Evolutionary conservation across 2,888 invertebrate species (phyloP).

Genomic region (Beris morrisii): DNA sequence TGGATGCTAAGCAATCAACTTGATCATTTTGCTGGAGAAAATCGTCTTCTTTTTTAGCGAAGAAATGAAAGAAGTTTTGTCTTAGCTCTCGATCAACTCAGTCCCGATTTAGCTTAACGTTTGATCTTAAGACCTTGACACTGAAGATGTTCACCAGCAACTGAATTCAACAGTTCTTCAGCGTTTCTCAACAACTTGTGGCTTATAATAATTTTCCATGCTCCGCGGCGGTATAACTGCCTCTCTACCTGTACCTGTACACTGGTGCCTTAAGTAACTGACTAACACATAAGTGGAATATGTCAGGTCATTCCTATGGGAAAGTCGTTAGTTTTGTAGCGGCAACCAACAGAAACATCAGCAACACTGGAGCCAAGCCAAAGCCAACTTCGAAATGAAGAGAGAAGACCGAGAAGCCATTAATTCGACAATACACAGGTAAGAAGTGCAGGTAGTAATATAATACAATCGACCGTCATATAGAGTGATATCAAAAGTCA

Average conservation of each 20-base stretch:
- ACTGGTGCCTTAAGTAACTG: constrained; percentile 14
- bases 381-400: background rate
- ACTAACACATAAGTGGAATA: constrained; percentile 32
- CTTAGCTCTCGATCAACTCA: background rate
- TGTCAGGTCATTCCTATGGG: constrained; percentile 30
- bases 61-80: background rate
- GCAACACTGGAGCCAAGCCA: background rate
- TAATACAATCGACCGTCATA: constrained; percentile 3
- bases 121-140: constrained; percentile 56
- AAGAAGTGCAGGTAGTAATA: constrained; percentile 11
- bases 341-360: background rate
- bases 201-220: constrained; percentile 18
- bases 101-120: constrained; percentile 9
- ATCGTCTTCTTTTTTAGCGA: background rate
- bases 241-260: constrained; percentile 27
- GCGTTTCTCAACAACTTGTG: constrained; percentile 26
- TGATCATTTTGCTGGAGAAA: too few species aligned
- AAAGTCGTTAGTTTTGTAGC: constrained; percentile 16
- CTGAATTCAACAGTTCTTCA: constrained; percentile 45
- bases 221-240: constrained; percentile 3
- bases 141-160: constrained; percentile 56
- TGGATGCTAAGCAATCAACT: too few species aligned
- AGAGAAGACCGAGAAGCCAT: constrained; percentile 6
- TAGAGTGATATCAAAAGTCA: constrained; percentile 14
- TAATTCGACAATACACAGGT: background rate